Conservation (phyloP, 1,140 invertebrate genomes). For the Drosophila asahinai region DNA sequence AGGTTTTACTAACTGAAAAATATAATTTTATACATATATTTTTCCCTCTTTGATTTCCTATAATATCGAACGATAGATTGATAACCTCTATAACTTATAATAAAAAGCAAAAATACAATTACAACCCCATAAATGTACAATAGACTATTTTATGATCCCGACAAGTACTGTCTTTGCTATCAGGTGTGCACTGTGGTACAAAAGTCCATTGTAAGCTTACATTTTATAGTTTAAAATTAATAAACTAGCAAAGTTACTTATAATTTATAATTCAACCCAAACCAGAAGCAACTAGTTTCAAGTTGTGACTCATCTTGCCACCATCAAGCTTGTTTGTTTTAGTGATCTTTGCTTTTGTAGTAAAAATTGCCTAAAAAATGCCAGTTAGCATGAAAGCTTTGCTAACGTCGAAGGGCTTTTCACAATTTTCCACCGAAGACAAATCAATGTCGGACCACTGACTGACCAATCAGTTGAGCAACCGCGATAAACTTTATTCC, state of each 20-base stretch:
- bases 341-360: slow-evolving; percentile 17
- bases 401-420: slow-evolving; percentile 27
- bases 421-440: slow-evolving; percentile 19
- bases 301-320: slow-evolving; percentile 16
- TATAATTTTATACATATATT: background rate
- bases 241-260: background rate
- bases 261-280: background rate
- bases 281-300: background rate
- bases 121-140: slow-evolving; percentile 15
- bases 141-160: slow-evolving; percentile 14
- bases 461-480: slow-evolving; percentile 18
- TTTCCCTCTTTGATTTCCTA: background rate
- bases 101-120: slow-evolving; percentile 9
- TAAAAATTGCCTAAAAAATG: slow-evolving; percentile 41
- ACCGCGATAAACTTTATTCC: slow-evolving; percentile 50
- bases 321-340: background rate
- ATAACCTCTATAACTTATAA: background rate
- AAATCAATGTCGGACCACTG: slow-evolving; percentile 33
- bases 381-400: slow-evolving; percentile 28
- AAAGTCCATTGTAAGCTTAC: background rate
- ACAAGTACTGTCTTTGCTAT: slow-evolving; percentile 31
- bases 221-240: background rate
- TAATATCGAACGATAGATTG: slow-evolving; percentile 10
- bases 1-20: background rate
- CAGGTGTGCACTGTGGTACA: slow-evolving; percentile 38